Evolutionary conservation across 2,113 vertebrate species (phyloP).

Genomic region (Rafetus swinhoei): DNA sequence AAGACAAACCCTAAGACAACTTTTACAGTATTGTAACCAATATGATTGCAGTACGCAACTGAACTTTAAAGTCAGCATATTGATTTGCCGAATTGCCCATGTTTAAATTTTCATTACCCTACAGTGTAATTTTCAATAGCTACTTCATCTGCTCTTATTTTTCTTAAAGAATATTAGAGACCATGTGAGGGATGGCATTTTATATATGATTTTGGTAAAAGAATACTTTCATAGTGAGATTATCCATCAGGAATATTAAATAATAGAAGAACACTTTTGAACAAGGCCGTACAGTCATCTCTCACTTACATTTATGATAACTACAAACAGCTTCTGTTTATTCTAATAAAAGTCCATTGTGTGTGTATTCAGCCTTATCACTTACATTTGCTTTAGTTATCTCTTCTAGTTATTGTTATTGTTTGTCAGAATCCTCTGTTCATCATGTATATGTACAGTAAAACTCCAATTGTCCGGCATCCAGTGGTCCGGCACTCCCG

Average conservation of each 20-base stretch:
- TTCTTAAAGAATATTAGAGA: neutral
- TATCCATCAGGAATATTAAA: neutral
- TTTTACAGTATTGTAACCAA: neutral
- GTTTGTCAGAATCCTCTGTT: neutral
- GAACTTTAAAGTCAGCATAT: neutral
- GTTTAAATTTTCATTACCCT: neutral
- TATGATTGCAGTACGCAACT: neutral
- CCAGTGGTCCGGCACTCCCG: too few relatives aligned
- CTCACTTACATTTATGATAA: neutral
- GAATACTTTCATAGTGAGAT: rapidly evolving
- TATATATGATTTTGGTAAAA: neutral
- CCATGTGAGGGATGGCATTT: neutral
- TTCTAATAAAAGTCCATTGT: too few relatives aligned
- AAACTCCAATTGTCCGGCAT: too few relatives aligned
- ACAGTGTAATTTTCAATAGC: neutral
- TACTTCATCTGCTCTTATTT: neutral
- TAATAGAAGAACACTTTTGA: neutral
- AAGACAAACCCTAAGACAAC: neutral
- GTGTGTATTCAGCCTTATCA: neutral
- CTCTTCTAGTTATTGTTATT: neutral
- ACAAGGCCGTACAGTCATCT: neutral
- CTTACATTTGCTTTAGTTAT: neutral
- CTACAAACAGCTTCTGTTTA: too few relatives aligned
- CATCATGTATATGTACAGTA: neutral
- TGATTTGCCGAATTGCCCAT: neutral